These are phyloP conservation scores for Trichopoda pennipes DNA, from an alignment of 2,888 invertebrate species.

Conservation along the genomic window DNA sequence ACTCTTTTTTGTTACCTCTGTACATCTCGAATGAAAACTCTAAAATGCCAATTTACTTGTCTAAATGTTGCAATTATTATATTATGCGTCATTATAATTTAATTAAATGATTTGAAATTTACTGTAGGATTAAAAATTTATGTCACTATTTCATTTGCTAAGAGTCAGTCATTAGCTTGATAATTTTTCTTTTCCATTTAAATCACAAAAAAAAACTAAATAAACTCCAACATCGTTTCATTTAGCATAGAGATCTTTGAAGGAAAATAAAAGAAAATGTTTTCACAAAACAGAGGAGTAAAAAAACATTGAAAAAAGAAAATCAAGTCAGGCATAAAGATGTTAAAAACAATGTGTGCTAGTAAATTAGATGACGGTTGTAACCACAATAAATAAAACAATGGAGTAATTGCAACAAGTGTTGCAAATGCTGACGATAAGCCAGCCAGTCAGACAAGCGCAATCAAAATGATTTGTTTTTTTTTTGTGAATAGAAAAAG, in stretches of 20 bases:
- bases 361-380: constrained; percentile 46
- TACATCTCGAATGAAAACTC: background rate
- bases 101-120: constrained; percentile 37
- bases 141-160: constrained; percentile 36
- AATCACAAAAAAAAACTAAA: constrained; percentile 28
- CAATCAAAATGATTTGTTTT: constrained; percentile 26
- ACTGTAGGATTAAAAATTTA: constrained; percentile 26
- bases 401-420: constrained; percentile 58
- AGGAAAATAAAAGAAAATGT: constrained; percentile 31
- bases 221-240: background rate
- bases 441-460: background rate
- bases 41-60: background rate
- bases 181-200: background rate
- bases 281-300: constrained; percentile 24
- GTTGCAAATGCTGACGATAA: constrained; percentile 24
- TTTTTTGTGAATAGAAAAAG: background rate
- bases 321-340: constrained; percentile 30
- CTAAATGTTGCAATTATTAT: constrained; percentile 9
- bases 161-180: constrained; percentile 23
- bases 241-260: constrained; percentile 27
- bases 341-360: constrained; percentile 32
- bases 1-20: background rate
- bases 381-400: constrained; percentile 43
- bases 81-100: constrained; percentile 32
- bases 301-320: background rate